A percentile compares a stretch with the other conserved stretches of the same genome.
Conservation (phyloP, 2,113 vertebrate genomes). For the Leptobrachium ailaonicum region DNA sequence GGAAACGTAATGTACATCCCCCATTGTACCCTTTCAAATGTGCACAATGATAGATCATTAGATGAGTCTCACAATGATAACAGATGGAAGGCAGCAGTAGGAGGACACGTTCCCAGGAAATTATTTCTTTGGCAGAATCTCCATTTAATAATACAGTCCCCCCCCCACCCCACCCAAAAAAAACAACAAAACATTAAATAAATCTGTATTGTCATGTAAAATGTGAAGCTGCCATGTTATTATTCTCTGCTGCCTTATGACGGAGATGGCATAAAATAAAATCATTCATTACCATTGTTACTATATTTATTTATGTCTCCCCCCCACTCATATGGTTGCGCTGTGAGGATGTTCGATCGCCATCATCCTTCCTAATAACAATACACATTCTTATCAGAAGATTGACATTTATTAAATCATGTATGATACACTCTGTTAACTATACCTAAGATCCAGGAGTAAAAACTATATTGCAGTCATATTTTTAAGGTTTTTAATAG, state of each 20-base stretch:
- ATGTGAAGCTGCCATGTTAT: neutral
- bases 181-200: slow-evolving; percentile 25
- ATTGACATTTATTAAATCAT: too few species aligned
- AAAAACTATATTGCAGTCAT: too few species aligned
- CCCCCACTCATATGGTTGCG: too few species aligned
- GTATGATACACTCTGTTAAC: too few species aligned
- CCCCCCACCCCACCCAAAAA: neutral
- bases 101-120: slow-evolving; percentile 47
- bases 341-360: too few species aligned
- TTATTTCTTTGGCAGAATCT: slow-evolving; percentile 38
- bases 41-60: slow-evolving; percentile 44
- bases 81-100: slow-evolving; percentile 47
- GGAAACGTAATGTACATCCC: neutral
- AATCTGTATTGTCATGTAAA: slow-evolving; percentile 35
- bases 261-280: neutral
- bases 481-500: too few species aligned
- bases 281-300: too few species aligned
- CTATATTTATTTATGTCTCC: too few species aligned
- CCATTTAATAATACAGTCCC: slow-evolving; percentile 21
- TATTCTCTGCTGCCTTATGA: neutral
- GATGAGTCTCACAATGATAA: slow-evolving; percentile 30
- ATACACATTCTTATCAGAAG: too few species aligned
- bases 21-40: slow-evolving; percentile 26
- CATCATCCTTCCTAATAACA: too few species aligned
- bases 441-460: too few species aligned